phyloP scores from a whole-genome alignment of 1,140 invertebrate genomes.

The Pogonomyrmex californicus region DNA sequence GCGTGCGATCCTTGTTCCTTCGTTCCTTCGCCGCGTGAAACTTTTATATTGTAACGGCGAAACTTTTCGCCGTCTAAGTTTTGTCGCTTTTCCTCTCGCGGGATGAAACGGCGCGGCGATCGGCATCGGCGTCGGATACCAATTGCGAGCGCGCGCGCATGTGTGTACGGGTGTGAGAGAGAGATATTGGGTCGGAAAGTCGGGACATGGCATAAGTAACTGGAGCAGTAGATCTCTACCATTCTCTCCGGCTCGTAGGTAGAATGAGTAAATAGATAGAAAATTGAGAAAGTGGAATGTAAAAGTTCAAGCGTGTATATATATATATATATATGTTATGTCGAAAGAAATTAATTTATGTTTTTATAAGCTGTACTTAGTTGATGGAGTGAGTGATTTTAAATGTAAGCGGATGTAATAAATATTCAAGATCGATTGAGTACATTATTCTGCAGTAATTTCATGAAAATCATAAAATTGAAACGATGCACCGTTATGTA shows the following conservation, averaged over 20 bases:
- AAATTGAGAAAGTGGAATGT: background rate
- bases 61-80: conserved; percentile 68
- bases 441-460: background rate
- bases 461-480: background rate
- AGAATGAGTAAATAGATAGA: conserved; percentile 26
- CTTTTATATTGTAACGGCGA: conserved; percentile 66
- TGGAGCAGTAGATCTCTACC: conserved; percentile 5
- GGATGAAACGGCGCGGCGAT: conserved; percentile 27
- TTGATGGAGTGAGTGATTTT: background rate
- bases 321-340: background rate
- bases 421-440: background rate
- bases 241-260: background rate
- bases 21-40: conserved; percentile 30
- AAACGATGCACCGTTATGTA: background rate
- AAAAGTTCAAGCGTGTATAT: background rate
- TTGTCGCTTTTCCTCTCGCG: conserved; percentile 57
- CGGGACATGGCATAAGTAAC: conserved; percentile 38
- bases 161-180: background rate
- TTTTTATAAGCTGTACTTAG: background rate
- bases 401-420: background rate
- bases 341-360: background rate
- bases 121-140: background rate
- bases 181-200: conserved; percentile 6
- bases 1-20: conserved; percentile 13
- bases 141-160: background rate